A percentile compares a stretch with the other conserved stretches of the same genome.
Conservation (phyloP, 2,888 invertebrate genomes). For the Polietes domitor region DNA sequence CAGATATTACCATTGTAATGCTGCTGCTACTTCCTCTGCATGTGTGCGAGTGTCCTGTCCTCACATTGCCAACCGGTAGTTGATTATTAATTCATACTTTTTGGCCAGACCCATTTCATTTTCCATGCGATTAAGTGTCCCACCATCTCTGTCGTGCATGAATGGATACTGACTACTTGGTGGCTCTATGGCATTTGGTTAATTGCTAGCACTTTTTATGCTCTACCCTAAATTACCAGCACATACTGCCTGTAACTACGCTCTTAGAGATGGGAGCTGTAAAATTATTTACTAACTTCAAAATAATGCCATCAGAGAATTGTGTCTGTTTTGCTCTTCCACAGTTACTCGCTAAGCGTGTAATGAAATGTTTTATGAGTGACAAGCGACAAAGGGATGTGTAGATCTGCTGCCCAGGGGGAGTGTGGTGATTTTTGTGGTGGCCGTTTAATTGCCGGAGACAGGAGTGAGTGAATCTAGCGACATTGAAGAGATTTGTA, state of each 20-base stretch:
- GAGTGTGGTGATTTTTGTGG: not conserved
- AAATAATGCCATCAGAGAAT: constrained; percentile 28
- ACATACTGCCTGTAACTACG: not conserved
- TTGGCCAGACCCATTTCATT: constrained; percentile 11
- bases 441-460: not conserved
- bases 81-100: constrained; percentile 46
- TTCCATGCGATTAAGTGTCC: not conserved
- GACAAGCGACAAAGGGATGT: not conserved
- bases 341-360: not conserved
- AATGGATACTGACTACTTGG: not conserved
- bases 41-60: not conserved
- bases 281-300: constrained; percentile 32
- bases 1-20: not conserved
- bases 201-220: constrained; percentile 10
- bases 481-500: constrained; percentile 8
- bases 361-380: constrained; percentile 17
- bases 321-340: not conserved
- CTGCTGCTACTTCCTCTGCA: not conserved
- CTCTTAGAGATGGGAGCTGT: constrained; percentile 10
- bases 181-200: not conserved
- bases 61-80: not conserved
- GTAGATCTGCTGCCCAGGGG: not conserved
- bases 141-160: not conserved
- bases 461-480: not conserved
- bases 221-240: not conserved